Evolutionary conservation across 2,113 vertebrate species (phyloP), one percentile per base, ranked within the genome.

Genomic region (Meriones unguiculatus): DNA sequence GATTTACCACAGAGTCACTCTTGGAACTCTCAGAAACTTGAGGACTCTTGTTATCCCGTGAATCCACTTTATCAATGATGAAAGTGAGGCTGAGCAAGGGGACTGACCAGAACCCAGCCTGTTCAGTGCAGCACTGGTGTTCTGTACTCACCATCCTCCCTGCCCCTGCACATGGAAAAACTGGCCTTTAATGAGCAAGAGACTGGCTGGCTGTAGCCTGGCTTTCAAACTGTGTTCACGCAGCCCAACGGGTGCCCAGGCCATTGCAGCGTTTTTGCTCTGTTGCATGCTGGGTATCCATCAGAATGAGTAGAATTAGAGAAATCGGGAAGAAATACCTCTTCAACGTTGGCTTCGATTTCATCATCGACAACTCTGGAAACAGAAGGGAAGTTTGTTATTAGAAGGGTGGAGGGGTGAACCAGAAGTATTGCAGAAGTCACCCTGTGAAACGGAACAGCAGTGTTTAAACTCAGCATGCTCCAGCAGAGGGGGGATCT

Each of bases 331-430:
- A 17, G 41, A 30, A 59, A 59, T 98, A 99, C 98, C 98, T 99
- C 98, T 24, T 99, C 98, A 93, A 98, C 76, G 95, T 95, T 97
- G 89, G 98, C 98, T 77, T 99, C 98, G 9, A 98, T 98, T 96
- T 98, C 98, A 78, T 99, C 98, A 75, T 99, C 98, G 0, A 99
- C 98, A 52, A 98, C 97, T 94, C 99, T 99, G 96, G 91, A 98
- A 97, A 97, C 52, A 80, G n/a, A 98, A 97, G 95, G 67, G 95
- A 94, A 96, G 9, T 22, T 15, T 0, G 35, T 57, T 65, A 98
- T 5, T 35, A 78, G 50, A 62, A 59, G 0, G 41, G 17, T 20
- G n/a, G 0, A 2, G 67, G 41, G 52, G 59, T 11, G 0, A 10
- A 35, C 17, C 2, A 28, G 50, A 41, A 70, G 6, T 30, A 5